Evolutionary conservation across 2,113 vertebrate genomes (phyloP), one percentile per base, ranked within the genome.

Genomic region (Pogona vitticeps): DNA sequence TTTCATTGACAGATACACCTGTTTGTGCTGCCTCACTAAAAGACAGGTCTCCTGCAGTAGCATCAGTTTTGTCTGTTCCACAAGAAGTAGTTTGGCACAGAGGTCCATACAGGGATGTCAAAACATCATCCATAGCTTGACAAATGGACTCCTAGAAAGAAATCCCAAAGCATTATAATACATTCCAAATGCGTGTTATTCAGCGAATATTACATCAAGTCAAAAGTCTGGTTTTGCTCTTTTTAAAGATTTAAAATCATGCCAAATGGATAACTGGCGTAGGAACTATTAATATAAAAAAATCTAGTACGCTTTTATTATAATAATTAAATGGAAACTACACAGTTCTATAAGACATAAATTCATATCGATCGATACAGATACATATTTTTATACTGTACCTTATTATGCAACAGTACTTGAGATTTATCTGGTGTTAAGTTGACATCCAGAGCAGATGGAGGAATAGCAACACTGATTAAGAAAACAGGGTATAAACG

Each of bases 401-500:
- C 98, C 98, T 99, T 99, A 96, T 99, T 94, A 33, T 98, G 98
- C 73, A 99, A 94, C 86, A 99, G 97, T 83, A 99, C 97, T 95
- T 99, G 97, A 58, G 96, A 98, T 96, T 99, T 99, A 96, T 99
- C 98, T 40, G 98, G 98, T 8, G 97, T 99, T 95, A 99, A 68
- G 91, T 99, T 99, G 68, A 99, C 96, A 84, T 99, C 99, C 85
- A 99, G 93, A 18, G 97, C 92, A 75, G 97, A 97, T 31, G 97
- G 92, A 46, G 98, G 96, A 81, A 99, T 96, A n/a, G 93, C 95
- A 88, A 99, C 94, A 93, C 96, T 98, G 86, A 99, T 91, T 95
- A 98, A 96, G 77, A 98, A 96, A 85, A 96, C 91, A 67, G 99
- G 99, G 88, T 98, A 98, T 1, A 96, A 97, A 76, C 95, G 96